phyloP scores from a whole-genome alignment of 2,888 invertebrate genomes.

The Pseudolycoriella hygida region DNA sequence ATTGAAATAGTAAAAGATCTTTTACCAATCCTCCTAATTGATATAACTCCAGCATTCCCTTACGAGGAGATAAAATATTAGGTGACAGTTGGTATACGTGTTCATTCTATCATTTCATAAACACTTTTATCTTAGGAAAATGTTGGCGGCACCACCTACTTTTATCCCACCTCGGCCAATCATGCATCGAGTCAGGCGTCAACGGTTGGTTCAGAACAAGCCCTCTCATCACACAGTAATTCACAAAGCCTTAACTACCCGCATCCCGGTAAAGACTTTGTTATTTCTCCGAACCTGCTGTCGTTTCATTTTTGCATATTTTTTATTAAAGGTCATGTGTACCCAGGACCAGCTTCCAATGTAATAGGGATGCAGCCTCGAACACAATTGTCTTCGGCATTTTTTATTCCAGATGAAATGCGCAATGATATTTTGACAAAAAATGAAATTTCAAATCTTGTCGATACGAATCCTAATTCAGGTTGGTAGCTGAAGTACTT shows the following conservation, averaged over 20 bases:
- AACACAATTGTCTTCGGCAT: constrained; percentile 37
- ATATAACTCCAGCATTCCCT: too few relatives aligned
- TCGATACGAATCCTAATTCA: constrained; percentile 43
- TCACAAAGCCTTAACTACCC: constrained; percentile 11
- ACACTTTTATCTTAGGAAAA: constrained; percentile 45
- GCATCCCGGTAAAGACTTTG: constrained; percentile 14
- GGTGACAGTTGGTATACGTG: too few relatives aligned
- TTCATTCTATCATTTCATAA: too few relatives aligned
- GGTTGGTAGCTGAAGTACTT: too few relatives aligned
- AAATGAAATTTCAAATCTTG: constrained; percentile 34
- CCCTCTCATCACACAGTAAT: constrained; percentile 13
- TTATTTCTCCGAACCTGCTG: neutral
- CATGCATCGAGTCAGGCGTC: constrained; percentile 28
- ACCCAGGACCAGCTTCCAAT: constrained; percentile 29
- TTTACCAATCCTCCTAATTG: too few relatives aligned
- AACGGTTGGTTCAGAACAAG: constrained; percentile 21
- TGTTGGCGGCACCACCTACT: constrained; percentile 89
- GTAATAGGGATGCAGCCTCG: constrained; percentile 28
- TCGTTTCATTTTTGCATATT: neutral
- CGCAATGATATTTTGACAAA: constrained; percentile 31
- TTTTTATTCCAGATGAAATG: constrained; percentile 73
- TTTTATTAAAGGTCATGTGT: constrained; percentile 17
- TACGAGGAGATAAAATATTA: too few relatives aligned
- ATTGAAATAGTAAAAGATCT: too few relatives aligned
- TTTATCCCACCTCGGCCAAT: constrained; percentile 52